These are phyloP conservation scores for Sarcophaga variegata DNA, from an alignment of 2,888 invertebrate genomes.

Conservation along the genomic window DNA sequence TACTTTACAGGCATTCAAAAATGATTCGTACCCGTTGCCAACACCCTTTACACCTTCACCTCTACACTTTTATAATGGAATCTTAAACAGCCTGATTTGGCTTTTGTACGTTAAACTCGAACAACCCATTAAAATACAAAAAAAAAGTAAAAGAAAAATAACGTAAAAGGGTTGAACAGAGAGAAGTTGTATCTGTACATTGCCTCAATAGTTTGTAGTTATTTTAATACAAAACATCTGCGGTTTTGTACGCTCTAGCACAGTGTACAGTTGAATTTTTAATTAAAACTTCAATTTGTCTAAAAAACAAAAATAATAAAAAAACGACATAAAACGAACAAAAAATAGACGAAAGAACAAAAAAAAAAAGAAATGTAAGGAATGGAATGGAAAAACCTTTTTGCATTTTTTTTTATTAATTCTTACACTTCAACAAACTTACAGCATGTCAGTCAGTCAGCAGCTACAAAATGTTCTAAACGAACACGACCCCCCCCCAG, in stretches of 20 bases:
- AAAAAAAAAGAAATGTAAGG: too few relatives aligned
- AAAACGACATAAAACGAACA: conserved; percentile 7
- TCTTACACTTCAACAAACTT: conserved; percentile 52
- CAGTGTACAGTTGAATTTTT: conserved; percentile 74
- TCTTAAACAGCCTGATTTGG: not conserved
- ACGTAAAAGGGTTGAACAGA: not conserved
- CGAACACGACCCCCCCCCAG: too few relatives aligned
- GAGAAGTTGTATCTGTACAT: conserved; percentile 7
- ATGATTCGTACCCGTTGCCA: too few relatives aligned
- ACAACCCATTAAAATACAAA: not conserved
- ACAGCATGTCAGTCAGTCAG: not conserved
- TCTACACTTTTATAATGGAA: not conserved
- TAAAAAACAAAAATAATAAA: conserved; percentile 55
- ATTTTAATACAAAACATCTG: conserved; percentile 70
- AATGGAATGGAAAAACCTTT: conserved; percentile 22
- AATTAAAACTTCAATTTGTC: conserved; percentile 78
- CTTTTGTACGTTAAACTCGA: not conserved
- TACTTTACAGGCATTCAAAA: not conserved
- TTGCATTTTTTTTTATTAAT: conserved; percentile 44
- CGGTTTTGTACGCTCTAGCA: conserved; percentile 55
- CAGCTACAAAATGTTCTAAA: not conserved
- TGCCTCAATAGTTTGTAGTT: conserved; percentile 65
- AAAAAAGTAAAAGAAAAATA: not conserved
- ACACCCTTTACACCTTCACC: not conserved
- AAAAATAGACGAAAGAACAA: not conserved